Evolutionary conservation across 1,140 invertebrate species (phyloP).

Genomic region (Plutomurus gul): DNA sequence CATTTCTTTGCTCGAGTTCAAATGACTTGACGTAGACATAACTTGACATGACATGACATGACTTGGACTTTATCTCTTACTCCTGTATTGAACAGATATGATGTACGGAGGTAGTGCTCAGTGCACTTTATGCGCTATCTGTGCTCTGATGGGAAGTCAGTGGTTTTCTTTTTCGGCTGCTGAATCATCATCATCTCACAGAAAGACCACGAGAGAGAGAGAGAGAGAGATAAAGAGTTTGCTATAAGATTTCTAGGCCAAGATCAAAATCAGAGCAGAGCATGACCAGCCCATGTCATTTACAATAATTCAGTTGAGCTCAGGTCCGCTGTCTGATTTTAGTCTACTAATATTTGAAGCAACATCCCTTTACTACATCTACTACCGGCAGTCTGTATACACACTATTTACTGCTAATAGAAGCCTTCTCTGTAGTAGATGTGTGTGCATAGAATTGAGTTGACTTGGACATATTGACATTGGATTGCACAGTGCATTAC

Average conservation of each 20-base stretch:
- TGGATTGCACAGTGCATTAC: background rate
- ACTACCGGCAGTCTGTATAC: no score
- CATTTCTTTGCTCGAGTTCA: conserved; percentile 28
- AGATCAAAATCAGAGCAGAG: conserved; percentile 11
- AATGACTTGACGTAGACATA: conserved; percentile 29
- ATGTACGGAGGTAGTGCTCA: no score
- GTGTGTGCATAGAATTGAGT: no score
- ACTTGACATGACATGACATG: conserved; percentile 26
- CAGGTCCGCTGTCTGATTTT: conserved; percentile 1
- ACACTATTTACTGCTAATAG: no score
- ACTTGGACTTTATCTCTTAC: background rate
- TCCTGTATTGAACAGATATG: no score
- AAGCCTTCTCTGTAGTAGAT: no score
- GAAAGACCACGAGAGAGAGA: background rate
- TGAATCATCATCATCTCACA: background rate
- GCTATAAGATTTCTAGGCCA: background rate
- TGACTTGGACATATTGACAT: conserved; percentile 22
- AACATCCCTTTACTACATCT: no score
- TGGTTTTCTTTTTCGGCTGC: background rate
- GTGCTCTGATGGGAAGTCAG: background rate
- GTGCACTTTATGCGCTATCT: background rate
- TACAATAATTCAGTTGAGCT: background rate
- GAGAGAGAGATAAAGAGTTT: background rate
- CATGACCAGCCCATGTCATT: background rate
- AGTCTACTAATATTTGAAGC: no score